Conservation (phyloP, 1,140 invertebrate genomes). For the Pristionchus pacificus region DNA sequence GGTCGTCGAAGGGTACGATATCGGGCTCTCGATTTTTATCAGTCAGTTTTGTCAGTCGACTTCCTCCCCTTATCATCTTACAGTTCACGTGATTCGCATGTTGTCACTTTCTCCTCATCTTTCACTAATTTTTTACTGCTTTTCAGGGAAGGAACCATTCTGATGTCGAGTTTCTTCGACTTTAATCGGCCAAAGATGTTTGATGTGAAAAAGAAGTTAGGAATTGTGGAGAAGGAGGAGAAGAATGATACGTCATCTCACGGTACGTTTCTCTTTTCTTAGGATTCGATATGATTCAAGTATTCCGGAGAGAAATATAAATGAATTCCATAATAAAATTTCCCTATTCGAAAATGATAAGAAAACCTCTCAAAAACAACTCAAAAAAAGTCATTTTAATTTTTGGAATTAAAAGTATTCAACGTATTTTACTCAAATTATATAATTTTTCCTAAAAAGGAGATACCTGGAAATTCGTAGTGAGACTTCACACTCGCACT, state of each 20-base stretch:
- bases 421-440: no score
- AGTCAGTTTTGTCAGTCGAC: not conserved
- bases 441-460: no score
- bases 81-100: not conserved
- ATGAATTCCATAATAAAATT: no score
- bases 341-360: no score
- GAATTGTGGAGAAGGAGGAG: conserved; percentile 28
- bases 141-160: not conserved
- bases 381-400: no score
- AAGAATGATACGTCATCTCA: not conserved
- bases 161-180: conserved; percentile 47
- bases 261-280: not conserved
- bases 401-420: no score
- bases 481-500: no score
- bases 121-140: not conserved
- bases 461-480: no score
- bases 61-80: not conserved
- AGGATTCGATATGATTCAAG: not conserved
- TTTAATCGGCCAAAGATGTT: conserved; percentile 46
- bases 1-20: no score
- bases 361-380: no score
- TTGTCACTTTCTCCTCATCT: not conserved
- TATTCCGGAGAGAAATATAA: not conserved
- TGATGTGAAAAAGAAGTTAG: conserved; percentile 43
- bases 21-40: no score